phyloP scores from a whole-genome alignment of 2,888 invertebrate species.

The Lamellibrachia columna region DNA sequence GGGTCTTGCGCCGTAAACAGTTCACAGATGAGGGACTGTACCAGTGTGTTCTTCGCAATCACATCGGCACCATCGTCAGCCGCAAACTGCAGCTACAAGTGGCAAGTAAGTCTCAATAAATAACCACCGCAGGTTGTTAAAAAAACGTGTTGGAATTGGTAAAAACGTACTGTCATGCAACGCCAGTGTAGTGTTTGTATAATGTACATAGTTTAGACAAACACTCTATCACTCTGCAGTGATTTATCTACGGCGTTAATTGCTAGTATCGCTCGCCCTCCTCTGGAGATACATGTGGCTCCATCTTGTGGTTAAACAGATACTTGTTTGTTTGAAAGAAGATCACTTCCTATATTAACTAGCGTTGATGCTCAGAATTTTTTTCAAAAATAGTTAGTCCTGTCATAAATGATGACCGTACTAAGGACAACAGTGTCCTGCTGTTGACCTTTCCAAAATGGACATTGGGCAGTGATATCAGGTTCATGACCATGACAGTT shows the following conservation, averaged over 20 bases:
- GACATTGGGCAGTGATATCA: not conserved
- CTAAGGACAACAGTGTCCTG: not conserved
- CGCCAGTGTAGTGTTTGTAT: not conserved
- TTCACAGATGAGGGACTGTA: not conserved
- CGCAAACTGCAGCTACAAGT: slow-evolving; percentile 6
- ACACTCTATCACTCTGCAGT: no score
- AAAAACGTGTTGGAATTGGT: not conserved
- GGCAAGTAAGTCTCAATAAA: slow-evolving; percentile 16
- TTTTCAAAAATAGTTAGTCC: not conserved
- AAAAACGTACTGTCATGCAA: not conserved
- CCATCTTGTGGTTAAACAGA: not conserved
- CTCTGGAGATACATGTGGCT: not conserved
- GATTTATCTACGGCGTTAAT: no score
- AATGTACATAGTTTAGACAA: not conserved
- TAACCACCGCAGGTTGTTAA: not conserved
- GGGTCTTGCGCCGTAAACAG: not conserved
- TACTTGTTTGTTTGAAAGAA: not conserved
- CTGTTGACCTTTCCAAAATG: not conserved
- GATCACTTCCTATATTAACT: not conserved
- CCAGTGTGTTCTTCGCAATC: slow-evolving; percentile 1
- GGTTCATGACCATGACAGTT: not conserved
- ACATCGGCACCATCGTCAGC: not conserved
- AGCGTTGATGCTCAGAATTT: not conserved
- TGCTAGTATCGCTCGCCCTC: not conserved
- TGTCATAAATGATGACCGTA: not conserved